Evolutionary conservation across 2,797 vertebrate species (phyloP), one percentile per base, ranked within the genome.

Genomic region (Gambusia yucatana): DNA sequence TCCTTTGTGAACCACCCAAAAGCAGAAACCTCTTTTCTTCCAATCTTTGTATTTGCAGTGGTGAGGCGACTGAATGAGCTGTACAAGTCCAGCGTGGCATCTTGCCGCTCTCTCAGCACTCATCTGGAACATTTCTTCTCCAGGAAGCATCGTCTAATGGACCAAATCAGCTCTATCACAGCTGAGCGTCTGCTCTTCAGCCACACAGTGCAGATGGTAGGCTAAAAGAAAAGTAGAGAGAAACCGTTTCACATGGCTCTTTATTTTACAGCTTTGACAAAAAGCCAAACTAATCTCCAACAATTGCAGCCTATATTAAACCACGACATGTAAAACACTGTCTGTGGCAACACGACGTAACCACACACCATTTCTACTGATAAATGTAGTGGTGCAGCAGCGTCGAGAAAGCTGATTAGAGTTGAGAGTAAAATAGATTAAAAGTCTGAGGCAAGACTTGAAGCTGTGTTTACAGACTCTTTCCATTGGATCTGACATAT

Each of bases 181-280:
- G 98, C 98, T 0, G 98, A 99, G 93, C 97, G 96, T 88, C 96
- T 99, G 80, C 97, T 99, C 89, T 99, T 99, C 87, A 98, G 96
- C 93, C 97, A 99, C 0, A 97, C 98, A 0, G 97, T 99, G 86
- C 98, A 99, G 86, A 98, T 98, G 97, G 98, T 99, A 94, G 84
- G 87, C 41, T 28, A 0, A 73, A 36, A 43, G 43, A 75, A 52
- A 30, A 6, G 25, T 1, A 28, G 36, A 44, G n/a, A 7, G 7
- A 16, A 36, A 16, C 9, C 3, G 20, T 11, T 39, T 50, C 16
- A 10, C 46, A 55, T 39, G 17, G 7, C 11, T 28, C 41, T 28
- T 69, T 28, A 3, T 16, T 25, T 70, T 44, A n/a, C 6, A 16
- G 6, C 41, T 70, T 46, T 14, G 2, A 70, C 43, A 28, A 25